Evolutionary conservation across 2,888 invertebrate species (phyloP).

Genomic region (Athetis lepigone): DNA sequence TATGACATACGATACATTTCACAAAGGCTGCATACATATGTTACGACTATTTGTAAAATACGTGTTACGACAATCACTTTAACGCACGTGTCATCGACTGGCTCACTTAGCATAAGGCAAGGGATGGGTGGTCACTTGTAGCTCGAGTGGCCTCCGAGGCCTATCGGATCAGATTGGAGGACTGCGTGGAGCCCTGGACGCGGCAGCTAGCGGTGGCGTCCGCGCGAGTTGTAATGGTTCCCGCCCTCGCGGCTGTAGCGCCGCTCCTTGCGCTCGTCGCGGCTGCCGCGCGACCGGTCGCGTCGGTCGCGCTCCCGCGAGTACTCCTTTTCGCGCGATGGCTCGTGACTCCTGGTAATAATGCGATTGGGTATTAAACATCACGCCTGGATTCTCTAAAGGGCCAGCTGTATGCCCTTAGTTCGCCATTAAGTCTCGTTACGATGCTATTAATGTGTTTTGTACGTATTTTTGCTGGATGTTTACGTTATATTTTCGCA

Average conservation of each 20-base stretch:
- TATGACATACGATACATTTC: conserved; percentile 36
- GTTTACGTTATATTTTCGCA: no score
- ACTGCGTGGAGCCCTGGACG: background rate
- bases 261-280: conserved; percentile 81
- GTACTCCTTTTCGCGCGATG: conserved; percentile 79
- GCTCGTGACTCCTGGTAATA: conserved; percentile 53
- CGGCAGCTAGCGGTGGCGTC: conserved; percentile 79
- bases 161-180: conserved; percentile 1
- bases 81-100: conserved; percentile 5
- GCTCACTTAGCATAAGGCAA: conserved; percentile 12
- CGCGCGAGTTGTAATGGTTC: conserved; percentile 79
- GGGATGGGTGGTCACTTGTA: conserved; percentile 21
- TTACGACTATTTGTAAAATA: conserved; percentile 45
- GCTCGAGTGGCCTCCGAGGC: conserved; percentile 29
- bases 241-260: conserved; percentile 84
- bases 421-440: background rate
- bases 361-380: conserved; percentile 20
- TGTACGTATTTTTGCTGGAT: background rate
- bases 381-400: background rate
- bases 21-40: conserved; percentile 46
- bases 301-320: conserved; percentile 83
- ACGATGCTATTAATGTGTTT: background rate
- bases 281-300: conserved; percentile 77
- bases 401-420: background rate
- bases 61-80: conserved; percentile 13